Base-by-base conservation (phyloP, 2,113 vertebrate genomes). In the Dryoscopus gambensis region DNA sequence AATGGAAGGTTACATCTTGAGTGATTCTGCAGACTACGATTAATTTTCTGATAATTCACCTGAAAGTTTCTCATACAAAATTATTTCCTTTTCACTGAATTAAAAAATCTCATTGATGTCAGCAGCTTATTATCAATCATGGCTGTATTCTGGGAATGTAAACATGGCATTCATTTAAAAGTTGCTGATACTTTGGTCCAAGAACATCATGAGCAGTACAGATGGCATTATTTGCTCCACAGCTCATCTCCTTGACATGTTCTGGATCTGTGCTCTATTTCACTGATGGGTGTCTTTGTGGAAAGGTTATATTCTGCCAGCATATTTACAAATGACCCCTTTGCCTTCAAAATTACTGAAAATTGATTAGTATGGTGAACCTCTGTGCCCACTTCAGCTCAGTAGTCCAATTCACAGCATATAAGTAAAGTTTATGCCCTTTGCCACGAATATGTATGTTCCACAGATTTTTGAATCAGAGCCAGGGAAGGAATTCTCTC, bases 201-300 rank as follows among this genome's bases (percentile, higher is more conserved):
- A 80, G 84, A 97, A 92, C 44, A 87, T 93, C 74, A 60, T 15
- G n/a, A 93, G 59, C 57, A 40, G 78, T 91, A 63, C 92, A 96
- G 92, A 96, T 96, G 90, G 92, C 84, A 78, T 92, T 95, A 92
- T 96, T 87, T 96, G 70, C 37, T 95, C 80, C 56, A 93, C 79
- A 95, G 91, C 90, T 88, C 82, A 67, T 90, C 81, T 78, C 84
- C 84, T 92, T 95, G 92, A 86, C 89, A 69, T 73, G 74, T 94
- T 95, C 91, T 92, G 84, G 92, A 94, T 94, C 74, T 93, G 76
- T 95, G 90, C 81, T 95, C 52, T 93, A 8, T 92, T 95, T 93
- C 92, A 30, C 47, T 93, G 82, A 75, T 71, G 69, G 50, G 50
- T 89, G 60, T 90, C 87, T 94, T 92, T 96, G 78, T 84, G 78